Evolutionary conservation across 2,888 invertebrate species (phyloP).

Genomic region (Drosophila multiciliata): DNA sequence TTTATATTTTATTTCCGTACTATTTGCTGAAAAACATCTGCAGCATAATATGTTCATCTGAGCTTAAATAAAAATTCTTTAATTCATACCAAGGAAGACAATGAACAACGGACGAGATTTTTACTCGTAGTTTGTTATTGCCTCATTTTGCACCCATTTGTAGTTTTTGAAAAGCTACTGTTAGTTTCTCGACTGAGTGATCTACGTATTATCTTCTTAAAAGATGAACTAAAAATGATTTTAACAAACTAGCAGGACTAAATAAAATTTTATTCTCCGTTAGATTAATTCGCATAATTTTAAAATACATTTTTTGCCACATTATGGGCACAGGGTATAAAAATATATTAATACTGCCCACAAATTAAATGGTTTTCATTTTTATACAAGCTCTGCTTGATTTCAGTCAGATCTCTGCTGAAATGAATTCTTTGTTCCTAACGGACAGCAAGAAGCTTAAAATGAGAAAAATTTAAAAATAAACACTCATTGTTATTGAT

Average conservation of each 20-base stretch:
- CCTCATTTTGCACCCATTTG: conserved; percentile 1
- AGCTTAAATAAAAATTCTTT: conserved; percentile 23
- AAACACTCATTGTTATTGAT: conserved; percentile 21
- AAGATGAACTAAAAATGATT: not conserved
- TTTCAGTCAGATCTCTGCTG: conserved; percentile 2
- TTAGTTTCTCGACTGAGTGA: not conserved
- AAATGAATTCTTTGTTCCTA: conserved; percentile 15
- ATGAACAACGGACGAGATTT: conserved; percentile 31
- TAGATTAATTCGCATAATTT: not conserved
- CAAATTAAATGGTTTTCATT: conserved; percentile 17
- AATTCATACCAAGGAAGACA: conserved; percentile 52
- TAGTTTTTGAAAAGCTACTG: not conserved
- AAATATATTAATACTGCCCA: conserved; percentile 10
- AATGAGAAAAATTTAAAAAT: conserved; percentile 15
- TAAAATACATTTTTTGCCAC: too few relatives aligned
- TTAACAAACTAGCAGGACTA: too few relatives aligned
- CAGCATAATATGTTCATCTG: conserved; percentile 38
- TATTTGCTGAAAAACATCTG: conserved; percentile 18
- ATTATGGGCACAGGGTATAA: not conserved
- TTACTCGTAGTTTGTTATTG: not conserved
- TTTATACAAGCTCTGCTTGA: conserved; percentile 4
- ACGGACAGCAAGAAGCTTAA: not conserved
- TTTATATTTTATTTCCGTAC: not conserved
- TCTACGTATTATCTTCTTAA: not conserved
- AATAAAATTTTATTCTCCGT: not conserved